These are phyloP conservation scores for Ammodytes marinus DNA, from an alignment of 2,113 vertebrate species.

Conservation along the genomic window DNA sequence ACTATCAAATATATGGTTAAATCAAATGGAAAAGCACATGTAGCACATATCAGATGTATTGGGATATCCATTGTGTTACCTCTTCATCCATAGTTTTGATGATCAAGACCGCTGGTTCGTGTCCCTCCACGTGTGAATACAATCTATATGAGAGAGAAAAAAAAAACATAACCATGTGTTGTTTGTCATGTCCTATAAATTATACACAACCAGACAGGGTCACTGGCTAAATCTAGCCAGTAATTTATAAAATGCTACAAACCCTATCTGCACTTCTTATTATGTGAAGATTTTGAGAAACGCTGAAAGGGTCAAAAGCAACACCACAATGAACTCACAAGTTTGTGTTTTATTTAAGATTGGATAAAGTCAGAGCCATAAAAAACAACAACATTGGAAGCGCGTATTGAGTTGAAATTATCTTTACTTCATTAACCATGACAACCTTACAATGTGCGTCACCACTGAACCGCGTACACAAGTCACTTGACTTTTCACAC, in stretches of 20 bases:
- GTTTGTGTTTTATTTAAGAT: not conserved
- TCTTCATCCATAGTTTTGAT: slow-evolving; percentile 87
- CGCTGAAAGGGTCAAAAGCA: not conserved
- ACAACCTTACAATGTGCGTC: not conserved
- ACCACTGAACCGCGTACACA: not conserved
- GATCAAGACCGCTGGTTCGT: slow-evolving; percentile 85
- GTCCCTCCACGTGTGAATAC: slow-evolving; percentile 86
- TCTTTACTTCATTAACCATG: too few species aligned
- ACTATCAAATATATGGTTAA: not conserved
- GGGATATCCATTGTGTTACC: slow-evolving; percentile 67
- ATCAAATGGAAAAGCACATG: slow-evolving; percentile 3
- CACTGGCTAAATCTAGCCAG: not conserved
- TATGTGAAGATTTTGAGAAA: not conserved
- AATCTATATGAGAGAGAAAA: slow-evolving; percentile 78
- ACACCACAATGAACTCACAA: not conserved
- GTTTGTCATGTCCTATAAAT: not conserved
- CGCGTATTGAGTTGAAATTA: too few species aligned
- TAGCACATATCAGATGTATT: not conserved
- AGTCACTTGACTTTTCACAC: slow-evolving; percentile 20
- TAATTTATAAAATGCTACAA: not conserved
- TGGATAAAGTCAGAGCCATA: not conserved
- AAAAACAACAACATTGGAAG: not conserved
- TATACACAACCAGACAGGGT: not conserved
- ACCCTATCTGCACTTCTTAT: not conserved
- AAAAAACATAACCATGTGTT: not conserved